phyloP scores from a whole-genome alignment of 2,888 invertebrate species.

The Eucera pruinosa region DNA sequence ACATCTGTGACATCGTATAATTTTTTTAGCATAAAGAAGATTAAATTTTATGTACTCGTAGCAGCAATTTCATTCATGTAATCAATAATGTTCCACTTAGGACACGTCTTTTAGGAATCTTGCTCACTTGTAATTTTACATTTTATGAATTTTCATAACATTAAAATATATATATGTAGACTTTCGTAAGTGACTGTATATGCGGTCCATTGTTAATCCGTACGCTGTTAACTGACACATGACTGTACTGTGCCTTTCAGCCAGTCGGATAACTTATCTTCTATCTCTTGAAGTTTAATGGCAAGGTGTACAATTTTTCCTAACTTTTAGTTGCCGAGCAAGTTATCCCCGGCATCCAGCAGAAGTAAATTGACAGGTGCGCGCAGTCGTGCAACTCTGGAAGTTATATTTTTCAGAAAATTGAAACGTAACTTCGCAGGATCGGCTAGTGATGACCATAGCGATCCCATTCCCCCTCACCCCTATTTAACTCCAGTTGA shows the following conservation, averaged over 20 bases:
- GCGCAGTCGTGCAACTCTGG: constrained; percentile 7
- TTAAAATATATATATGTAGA: too few species aligned
- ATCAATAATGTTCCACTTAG: too few species aligned
- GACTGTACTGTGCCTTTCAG: constrained; percentile 22
- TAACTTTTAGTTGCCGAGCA: constrained; percentile 28
- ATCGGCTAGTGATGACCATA: constrained; percentile 14
- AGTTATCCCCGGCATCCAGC: constrained; percentile 7
- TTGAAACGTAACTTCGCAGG: constrained; percentile 34
- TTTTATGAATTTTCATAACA: too few species aligned
- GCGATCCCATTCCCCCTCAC: background rate
- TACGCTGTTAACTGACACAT: too few species aligned
- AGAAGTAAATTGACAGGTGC: constrained; percentile 14
- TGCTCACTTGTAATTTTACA: too few species aligned
- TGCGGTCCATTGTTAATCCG: too few species aligned
- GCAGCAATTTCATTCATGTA: too few species aligned
- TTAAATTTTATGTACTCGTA: too few species aligned
- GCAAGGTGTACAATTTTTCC: constrained; percentile 28
- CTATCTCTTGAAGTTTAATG: constrained; percentile 27
- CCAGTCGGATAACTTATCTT: constrained; percentile 25
- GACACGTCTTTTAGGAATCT: too few species aligned
- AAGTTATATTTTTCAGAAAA: constrained; percentile 48
- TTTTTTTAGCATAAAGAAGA: too few species aligned
- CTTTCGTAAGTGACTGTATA: too few species aligned
- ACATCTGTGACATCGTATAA: too few species aligned
- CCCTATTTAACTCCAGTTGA: background rate